Base-by-base conservation (phyloP, 1,140 invertebrate species). In the Tenebrio molitor region DNA sequence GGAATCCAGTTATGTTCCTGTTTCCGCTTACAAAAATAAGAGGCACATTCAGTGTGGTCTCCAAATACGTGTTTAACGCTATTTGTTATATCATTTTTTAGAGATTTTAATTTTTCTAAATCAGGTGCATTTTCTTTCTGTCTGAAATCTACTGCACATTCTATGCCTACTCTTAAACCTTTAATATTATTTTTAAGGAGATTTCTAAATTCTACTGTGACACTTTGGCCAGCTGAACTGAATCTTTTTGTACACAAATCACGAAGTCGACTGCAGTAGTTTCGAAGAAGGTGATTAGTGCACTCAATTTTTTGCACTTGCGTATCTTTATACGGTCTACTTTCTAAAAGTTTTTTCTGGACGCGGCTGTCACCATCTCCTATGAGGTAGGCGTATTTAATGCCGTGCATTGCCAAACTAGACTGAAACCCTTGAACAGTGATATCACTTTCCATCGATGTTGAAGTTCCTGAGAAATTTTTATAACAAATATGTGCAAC, bases 31-130 rank as follows among this genome's bases (percentile, higher is more conserved):
- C 78, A 81, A 65, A 75, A 78, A 36, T 78, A 78, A 14, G 65
- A 58, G 62, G 69, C 33, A 46, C 79, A 82, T 17, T 66, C 69
- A 41, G 29, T 75, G 42, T 84, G 80, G 8, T 84, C 77, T 10
- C 81, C 83, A 77, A 84, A 84, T n/a, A 82, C 75, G 53, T 84
- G 82, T 21, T 19, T 72, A 1, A 77, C 71, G 17, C 77, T 65
- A 72, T 83, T 81, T 25, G 77, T 4, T 1, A 82, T 77, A 23
- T 79, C 80, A 39, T 44, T 63, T 36, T 77, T 64, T 14, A 82
- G 68, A 14, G 36, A 41, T 58, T 69, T 67, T 29, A 53, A 67
- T 50, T 74, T 74, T 69, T 3, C 21, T 19, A 6, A 6, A 25
- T 46, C 14, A 6, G 33, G 7, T 6, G 7, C 53, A 23, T 65